These are phyloP conservation scores for Pseudomyrmex sp. DNA, from an alignment of 1,140 invertebrate genomes.

Conservation along the genomic window DNA sequence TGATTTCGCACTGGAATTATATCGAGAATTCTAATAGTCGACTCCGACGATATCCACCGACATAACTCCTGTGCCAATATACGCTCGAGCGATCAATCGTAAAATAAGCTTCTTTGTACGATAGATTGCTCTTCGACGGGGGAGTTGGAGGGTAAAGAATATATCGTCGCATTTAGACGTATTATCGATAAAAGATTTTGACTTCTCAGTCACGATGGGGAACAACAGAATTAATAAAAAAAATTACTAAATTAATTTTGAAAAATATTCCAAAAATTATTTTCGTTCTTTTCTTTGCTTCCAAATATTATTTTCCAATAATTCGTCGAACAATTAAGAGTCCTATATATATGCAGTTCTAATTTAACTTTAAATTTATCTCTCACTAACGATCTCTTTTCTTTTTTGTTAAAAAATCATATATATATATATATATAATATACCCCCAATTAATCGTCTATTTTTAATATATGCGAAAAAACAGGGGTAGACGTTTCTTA, in stretches of 20 bases:
- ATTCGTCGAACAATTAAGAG: too few species aligned
- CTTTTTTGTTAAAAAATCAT: too few species aligned
- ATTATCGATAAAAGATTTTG: slow-evolving; percentile 35
- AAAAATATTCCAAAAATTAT: too few species aligned
- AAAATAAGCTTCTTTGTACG: slow-evolving; percentile 59
- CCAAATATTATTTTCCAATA: not conserved
- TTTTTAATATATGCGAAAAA: too few species aligned
- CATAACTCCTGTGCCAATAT: slow-evolving; percentile 32
- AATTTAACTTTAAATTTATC: too few species aligned
- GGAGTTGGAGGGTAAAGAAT: not conserved
- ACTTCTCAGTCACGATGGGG: not conserved
- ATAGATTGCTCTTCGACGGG: slow-evolving; percentile 34
- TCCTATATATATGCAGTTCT: too few species aligned
- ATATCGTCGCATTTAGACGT: slow-evolving; percentile 40
- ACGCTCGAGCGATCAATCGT: slow-evolving; percentile 49
- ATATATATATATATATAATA: too few species aligned
- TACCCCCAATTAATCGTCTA: too few species aligned
- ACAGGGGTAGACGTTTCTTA: too few species aligned
- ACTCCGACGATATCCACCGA: slow-evolving; percentile 32
- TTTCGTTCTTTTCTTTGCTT: not conserved
- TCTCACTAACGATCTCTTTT: too few species aligned
- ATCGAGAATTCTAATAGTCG: slow-evolving; percentile 59
- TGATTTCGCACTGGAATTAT: slow-evolving; percentile 57
- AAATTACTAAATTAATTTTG: not conserved
- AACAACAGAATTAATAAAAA: not conserved